phyloP scores from a whole-genome alignment of 1,140 invertebrate genomes.

The Triops cancriformis region DNA sequence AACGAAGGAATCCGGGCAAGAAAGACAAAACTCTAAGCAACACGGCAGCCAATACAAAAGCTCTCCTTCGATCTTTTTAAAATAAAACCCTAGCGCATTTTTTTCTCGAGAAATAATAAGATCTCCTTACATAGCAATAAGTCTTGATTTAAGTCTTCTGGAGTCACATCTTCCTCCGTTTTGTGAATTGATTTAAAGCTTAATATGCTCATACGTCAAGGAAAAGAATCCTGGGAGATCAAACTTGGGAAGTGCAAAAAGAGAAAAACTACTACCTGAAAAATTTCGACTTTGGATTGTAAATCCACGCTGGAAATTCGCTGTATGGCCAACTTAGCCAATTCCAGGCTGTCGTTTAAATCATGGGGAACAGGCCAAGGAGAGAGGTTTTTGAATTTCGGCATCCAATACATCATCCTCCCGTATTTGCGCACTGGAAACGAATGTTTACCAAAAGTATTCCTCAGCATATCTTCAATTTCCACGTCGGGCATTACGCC shows the following conservation, averaged over 20 bases:
- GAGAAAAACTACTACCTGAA: constrained; percentile 45
- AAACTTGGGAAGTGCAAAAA: constrained; percentile 7
- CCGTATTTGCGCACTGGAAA: constrained; percentile 72
- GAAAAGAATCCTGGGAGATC: no score
- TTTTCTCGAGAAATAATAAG: no score
- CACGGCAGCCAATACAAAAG: no score
- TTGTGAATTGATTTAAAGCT: no score
- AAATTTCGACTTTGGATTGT: constrained; percentile 57
- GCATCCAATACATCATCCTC: constrained; percentile 97
- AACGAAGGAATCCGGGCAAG: no score
- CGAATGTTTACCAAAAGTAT: constrained; percentile 71
- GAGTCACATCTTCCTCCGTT: no score
- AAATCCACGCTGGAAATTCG: constrained; percentile 81
- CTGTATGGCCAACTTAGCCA: constrained; percentile 76
- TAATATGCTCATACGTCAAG: no score
- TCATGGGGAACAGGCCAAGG: constrained; percentile 76
- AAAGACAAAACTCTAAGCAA: no score
- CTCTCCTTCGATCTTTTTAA: no score
- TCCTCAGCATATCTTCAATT: constrained; percentile 67
- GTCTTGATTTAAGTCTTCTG: no score
- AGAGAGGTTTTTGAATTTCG: constrained; percentile 85
- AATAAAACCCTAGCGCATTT: no score
- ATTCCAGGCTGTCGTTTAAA: constrained; percentile 58
- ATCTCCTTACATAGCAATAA: no score
- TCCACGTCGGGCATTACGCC: constrained; percentile 84